These are phyloP conservation scores for Muscicapa adusta DNA, from an alignment of 2,113 vertebrate species.

Conservation along the genomic window DNA sequence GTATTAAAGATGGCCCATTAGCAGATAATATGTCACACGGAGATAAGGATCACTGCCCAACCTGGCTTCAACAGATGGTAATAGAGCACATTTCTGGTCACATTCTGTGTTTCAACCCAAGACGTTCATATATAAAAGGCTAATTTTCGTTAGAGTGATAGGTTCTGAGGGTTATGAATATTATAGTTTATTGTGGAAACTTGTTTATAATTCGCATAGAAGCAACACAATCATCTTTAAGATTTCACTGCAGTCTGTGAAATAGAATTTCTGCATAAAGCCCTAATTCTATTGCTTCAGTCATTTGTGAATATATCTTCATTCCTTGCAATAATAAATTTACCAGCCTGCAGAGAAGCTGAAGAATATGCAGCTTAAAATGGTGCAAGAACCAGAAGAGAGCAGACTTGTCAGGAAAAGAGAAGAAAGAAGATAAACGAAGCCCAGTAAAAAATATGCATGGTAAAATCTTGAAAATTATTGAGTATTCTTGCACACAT, in stretches of 20 bases:
- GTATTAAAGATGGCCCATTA: too few species aligned
- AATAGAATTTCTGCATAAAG: background rate
- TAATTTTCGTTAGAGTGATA: background rate
- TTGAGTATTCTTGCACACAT: background rate
- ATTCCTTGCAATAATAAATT: background rate
- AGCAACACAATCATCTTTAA: background rate
- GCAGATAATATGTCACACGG: too few species aligned
- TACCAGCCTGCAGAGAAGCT: background rate
- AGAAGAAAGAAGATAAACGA: background rate
- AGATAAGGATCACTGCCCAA: too few species aligned
- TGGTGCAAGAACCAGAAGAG: background rate
- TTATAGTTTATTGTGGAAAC: background rate
- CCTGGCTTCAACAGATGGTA: too few species aligned
- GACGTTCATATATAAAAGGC: background rate
- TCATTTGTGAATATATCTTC: background rate
- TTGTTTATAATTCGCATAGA: background rate
- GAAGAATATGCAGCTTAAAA: background rate
- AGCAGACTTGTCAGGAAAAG: background rate
- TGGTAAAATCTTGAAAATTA: background rate
- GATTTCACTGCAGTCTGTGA: background rate
- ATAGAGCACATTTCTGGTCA: too few species aligned
- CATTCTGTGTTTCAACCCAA: too few species aligned
- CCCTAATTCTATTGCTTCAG: background rate
- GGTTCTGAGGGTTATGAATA: background rate
- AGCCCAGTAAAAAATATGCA: background rate